Conservation (phyloP, 2,888 invertebrate genomes). For the Lacanobia oleracea region DNA sequence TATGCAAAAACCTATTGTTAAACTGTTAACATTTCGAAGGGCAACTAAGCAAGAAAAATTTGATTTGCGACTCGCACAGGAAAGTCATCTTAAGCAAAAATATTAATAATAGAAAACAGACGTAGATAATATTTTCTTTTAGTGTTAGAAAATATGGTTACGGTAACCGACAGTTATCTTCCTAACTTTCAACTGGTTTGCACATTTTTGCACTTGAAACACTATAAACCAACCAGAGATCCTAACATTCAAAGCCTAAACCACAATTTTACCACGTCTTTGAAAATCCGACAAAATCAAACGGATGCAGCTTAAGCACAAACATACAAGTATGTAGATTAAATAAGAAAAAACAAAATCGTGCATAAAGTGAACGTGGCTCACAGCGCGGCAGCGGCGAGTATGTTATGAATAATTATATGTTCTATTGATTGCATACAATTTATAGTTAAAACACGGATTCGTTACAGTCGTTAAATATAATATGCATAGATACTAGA, state of each 20-base stretch:
- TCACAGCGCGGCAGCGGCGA: constrained; percentile 19
- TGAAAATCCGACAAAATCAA: neutral
- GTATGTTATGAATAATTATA: constrained; percentile 46
- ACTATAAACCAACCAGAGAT: too few relatives aligned
- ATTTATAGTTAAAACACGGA: constrained; percentile 33
- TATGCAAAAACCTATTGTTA: too few relatives aligned
- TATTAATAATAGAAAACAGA: too few relatives aligned
- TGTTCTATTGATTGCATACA: constrained; percentile 47
- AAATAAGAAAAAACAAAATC: constrained; percentile 22
- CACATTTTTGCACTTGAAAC: too few relatives aligned
- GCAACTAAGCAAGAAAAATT: too few relatives aligned
- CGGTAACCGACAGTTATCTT: too few relatives aligned
- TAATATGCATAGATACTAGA: neutral
- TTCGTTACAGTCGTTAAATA: constrained; percentile 30
- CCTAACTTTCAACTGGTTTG: too few relatives aligned
- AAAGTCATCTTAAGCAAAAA: too few relatives aligned
- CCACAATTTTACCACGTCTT: neutral
- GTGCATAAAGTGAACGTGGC: constrained; percentile 14
- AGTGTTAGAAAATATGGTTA: too few relatives aligned
- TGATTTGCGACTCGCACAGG: too few relatives aligned
- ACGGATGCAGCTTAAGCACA: constrained; percentile 6
- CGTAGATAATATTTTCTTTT: too few relatives aligned
- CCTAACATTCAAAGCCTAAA: neutral
- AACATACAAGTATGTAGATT: constrained; percentile 15
- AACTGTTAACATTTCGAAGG: neutral